Conservation (phyloP, 2,888 invertebrate species). For the Thyatira batis region DNA sequence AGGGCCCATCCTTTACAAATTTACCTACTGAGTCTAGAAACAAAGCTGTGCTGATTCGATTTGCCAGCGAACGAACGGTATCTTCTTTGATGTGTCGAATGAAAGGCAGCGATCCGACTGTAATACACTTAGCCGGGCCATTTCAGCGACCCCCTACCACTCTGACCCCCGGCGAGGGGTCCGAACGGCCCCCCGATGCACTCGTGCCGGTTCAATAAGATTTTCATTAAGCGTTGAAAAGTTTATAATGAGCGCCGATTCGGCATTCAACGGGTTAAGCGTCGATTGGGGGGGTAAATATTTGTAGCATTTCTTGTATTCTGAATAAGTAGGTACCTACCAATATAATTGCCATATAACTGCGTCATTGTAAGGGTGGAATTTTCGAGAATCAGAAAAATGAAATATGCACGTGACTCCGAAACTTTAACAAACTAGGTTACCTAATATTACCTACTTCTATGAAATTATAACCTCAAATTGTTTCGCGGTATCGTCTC, state of each 20-base stretch:
- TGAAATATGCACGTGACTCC: too few relatives aligned
- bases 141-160: conserved; percentile 56
- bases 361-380: too few relatives aligned
- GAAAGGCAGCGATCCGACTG: conserved; percentile 80
- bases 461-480: not conserved
- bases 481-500: not conserved
- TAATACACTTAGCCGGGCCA: conserved; percentile 80
- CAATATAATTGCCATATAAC: too few relatives aligned
- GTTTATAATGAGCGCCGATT: conserved; percentile 76
- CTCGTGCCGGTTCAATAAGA: conserved; percentile 74
- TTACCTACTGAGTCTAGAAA: conserved; percentile 66
- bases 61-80: conserved; percentile 71
- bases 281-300: conserved; percentile 28
- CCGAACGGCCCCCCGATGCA: conserved; percentile 49
- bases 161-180: conserved; percentile 11
- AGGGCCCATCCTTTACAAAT: conserved; percentile 48
- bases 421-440: not conserved
- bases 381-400: too few relatives aligned
- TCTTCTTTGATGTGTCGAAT: conserved; percentile 82
- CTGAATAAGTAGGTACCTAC: too few relatives aligned
- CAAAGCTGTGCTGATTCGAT: conserved; percentile 78
- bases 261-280: conserved; percentile 53
- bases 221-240: conserved; percentile 80
- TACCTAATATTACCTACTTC: not conserved
- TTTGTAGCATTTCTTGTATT: conserved; percentile 19